Percentiles rank a stretch among this genome's conserved stretches.
phyloP scores from a whole-genome alignment of 2,888 invertebrate species.

The Diogma glabrata region DNA sequence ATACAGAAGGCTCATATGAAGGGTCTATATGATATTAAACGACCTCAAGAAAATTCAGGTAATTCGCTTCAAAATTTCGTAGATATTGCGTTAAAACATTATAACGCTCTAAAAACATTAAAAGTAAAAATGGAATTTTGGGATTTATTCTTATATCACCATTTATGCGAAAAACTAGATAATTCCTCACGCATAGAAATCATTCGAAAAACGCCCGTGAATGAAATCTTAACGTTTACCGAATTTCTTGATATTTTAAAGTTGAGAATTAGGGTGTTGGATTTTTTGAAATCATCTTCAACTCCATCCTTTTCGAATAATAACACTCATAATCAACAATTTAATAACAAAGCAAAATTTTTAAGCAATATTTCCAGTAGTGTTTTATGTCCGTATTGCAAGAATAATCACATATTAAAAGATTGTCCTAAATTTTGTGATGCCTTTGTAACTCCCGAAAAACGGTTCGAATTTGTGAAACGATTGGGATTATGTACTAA shows the following conservation, averaged over 20 bases:
- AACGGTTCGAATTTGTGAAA: not conserved
- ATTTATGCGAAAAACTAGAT: not conserved
- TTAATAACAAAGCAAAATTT: too few relatives aligned
- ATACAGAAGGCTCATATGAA: not conserved
- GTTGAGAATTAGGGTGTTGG: not conserved
- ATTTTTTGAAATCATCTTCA: not conserved
- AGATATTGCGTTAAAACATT: not conserved
- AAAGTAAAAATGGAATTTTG: not conserved
- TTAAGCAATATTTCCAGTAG: not conserved
- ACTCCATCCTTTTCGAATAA: not conserved
- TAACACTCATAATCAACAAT: not conserved
- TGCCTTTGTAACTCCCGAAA: not conserved
- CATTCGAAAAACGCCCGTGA: not conserved
- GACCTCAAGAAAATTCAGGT: not conserved
- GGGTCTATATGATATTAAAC: not conserved
- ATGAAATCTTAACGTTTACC: not conserved
- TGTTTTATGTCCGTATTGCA: not conserved
- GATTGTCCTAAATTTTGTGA: slow-evolving; percentile 1
- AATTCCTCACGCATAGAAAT: not conserved
- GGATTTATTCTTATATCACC: not conserved
- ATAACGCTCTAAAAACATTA: not conserved
- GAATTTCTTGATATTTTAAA: not conserved
- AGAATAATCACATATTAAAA: not conserved
- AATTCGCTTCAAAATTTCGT: not conserved
- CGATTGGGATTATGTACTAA: too few relatives aligned